phyloP scores from a whole-genome alignment of 2,888 invertebrate genomes.

The Hymenopus coronatus region DNA sequence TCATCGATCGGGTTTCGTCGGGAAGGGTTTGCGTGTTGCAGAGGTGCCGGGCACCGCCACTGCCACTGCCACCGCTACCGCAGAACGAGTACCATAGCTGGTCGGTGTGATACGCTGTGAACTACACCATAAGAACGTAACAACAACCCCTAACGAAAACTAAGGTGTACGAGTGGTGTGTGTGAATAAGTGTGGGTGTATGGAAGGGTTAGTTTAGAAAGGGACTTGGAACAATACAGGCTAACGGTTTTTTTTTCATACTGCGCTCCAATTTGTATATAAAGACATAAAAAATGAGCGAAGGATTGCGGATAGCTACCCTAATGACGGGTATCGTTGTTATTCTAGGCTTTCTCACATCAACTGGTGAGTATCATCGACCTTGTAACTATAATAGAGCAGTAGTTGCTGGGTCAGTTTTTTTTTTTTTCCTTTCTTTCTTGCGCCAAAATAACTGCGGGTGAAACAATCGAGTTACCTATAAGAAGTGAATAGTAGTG shows the following conservation, averaged over 20 bases:
- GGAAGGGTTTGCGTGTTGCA: constrained; percentile 15
- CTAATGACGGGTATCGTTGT: constrained; percentile 19
- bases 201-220: neutral
- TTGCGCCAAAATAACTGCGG: neutral
- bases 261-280: neutral
- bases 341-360: constrained; percentile 26
- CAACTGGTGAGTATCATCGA: constrained; percentile 22
- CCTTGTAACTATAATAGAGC: neutral
- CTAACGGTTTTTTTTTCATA: neutral
- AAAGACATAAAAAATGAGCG: constrained; percentile 15
- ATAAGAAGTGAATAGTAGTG: neutral
- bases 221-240: neutral
- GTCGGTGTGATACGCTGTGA: neutral
- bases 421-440: no score
- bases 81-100: neutral
- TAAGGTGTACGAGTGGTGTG: neutral
- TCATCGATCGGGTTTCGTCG: constrained; percentile 13
- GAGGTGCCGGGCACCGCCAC: constrained; percentile 9
- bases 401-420: neutral
- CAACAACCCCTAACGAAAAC: neutral
- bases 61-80: neutral
- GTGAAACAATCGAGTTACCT: neutral
- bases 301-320: constrained; percentile 25
- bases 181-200: neutral
- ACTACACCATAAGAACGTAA: neutral